A percentile compares a stretch with the other conserved stretches of the same genome.
phyloP scores from a whole-genome alignment of 1,140 invertebrate genomes.

The Notospermus geniculatus region DNA sequence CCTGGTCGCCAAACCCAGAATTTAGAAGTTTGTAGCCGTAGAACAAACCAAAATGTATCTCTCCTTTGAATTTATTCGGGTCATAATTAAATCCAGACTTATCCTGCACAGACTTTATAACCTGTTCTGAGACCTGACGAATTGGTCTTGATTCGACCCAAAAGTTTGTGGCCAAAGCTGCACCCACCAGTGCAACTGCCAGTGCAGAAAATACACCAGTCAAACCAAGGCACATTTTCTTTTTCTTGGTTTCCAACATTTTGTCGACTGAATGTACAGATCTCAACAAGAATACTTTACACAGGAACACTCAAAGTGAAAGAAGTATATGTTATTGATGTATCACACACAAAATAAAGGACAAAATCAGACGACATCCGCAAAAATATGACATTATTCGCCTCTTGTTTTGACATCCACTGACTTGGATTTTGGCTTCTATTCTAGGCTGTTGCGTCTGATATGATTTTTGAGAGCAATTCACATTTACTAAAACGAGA shows the following conservation, averaged over 20 bases:
- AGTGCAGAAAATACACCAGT: slow-evolving; percentile 84
- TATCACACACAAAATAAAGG: too few relatives aligned
- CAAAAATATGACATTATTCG: too few relatives aligned
- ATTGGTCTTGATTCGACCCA: slow-evolving; percentile 80
- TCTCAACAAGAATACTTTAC: too few relatives aligned
- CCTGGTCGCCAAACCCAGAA: slow-evolving; percentile 42
- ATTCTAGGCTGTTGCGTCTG: too few relatives aligned
- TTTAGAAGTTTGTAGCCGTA: slow-evolving; percentile 80
- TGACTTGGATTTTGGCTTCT: too few relatives aligned
- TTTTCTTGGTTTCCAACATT: slow-evolving; percentile 18
- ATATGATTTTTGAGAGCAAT: too few relatives aligned
- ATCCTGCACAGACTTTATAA: slow-evolving; percentile 14
- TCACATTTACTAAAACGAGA: too few relatives aligned
- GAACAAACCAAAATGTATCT: slow-evolving; percentile 80
- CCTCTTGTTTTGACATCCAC: too few relatives aligned
- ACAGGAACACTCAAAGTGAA: too few relatives aligned
- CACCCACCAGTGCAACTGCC: slow-evolving; percentile 76
- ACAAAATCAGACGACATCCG: too few relatives aligned
- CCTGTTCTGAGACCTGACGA: slow-evolving; percentile 55
- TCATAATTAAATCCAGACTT: background rate
- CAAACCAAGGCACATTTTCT: slow-evolving; percentile 70
- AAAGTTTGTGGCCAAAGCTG: slow-evolving; percentile 80
- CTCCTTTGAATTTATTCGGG: slow-evolving; percentile 66
- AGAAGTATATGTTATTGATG: too few relatives aligned
- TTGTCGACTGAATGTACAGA: too few relatives aligned